These are phyloP conservation scores for Pseudomyrmex flavicornis DNA, from an alignment of 1,140 invertebrate genomes.

Conservation along the genomic window DNA sequence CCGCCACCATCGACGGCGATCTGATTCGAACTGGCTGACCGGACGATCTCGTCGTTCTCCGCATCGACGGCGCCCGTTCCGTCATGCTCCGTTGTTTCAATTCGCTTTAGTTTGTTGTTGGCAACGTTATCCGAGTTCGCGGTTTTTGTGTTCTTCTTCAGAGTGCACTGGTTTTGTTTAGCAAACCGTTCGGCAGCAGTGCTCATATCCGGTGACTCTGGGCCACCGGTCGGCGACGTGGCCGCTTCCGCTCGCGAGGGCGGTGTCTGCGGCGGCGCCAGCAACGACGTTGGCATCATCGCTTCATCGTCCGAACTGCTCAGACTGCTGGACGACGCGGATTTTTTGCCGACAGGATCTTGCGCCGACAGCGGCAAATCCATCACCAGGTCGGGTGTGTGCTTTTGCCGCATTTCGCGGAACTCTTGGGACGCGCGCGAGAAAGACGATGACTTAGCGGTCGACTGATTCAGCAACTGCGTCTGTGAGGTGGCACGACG, in stretches of 20 bases:
- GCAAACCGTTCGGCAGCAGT: conserved; percentile 91
- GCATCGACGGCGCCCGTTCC: conserved; percentile 61
- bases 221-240: conserved; percentile 81
- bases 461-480: conserved; percentile 77
- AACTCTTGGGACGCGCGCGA: conserved; percentile 82
- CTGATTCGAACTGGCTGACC: conserved; percentile 81
- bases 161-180: conserved; percentile 92
- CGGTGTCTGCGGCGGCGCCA: conserved; percentile 20
- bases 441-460: conserved; percentile 77
- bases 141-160: conserved; percentile 90
- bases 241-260: conserved; percentile 70
- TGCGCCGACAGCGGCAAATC: conserved; percentile 90
- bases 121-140: conserved; percentile 44
- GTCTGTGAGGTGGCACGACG: conserved; percentile 86
- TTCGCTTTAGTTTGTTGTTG: conserved; percentile 69
- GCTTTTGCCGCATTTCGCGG: conserved; percentile 87
- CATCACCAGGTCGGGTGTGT: conserved; percentile 95
- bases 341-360: conserved; percentile 84
- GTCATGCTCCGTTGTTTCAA: conserved; percentile 73
- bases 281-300: conserved; percentile 53
- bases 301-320: conserved; percentile 82
- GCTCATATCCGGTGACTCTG: conserved; percentile 89
- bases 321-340: conserved; percentile 81
- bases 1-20: conserved; percentile 67
- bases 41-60: conserved; percentile 75